These are phyloP conservation scores for Scaptomyza reducta DNA, from an alignment of 2,888 invertebrate species.

Conservation along the genomic window DNA sequence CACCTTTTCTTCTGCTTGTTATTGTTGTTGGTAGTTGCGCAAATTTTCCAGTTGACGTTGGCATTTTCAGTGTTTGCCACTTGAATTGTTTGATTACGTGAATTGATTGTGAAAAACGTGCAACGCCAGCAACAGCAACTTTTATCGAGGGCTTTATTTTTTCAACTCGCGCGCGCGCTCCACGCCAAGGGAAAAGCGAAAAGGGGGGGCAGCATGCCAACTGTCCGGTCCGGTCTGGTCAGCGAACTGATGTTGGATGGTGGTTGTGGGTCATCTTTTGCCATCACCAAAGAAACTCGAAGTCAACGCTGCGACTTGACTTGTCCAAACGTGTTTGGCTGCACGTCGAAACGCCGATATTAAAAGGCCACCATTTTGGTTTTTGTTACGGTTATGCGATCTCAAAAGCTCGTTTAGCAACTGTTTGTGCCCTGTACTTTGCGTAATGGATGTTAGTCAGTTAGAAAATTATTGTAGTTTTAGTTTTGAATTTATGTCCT, in stretches of 20 bases:
- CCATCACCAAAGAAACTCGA: conserved; percentile 42
- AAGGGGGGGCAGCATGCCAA: conserved; percentile 7
- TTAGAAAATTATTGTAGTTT: too few relatives aligned
- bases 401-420: conserved; percentile 23
- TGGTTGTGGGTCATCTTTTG: conserved; percentile 37
- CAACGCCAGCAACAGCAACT: conserved; percentile 63
- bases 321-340: conserved; percentile 52
- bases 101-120: conserved; percentile 81
- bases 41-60: conserved; percentile 82
- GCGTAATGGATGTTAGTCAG: too few relatives aligned
- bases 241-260: background rate
- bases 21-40: conserved; percentile 61
- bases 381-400: conserved; percentile 47
- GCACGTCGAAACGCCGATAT: conserved; percentile 63
- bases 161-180: background rate
- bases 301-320: conserved; percentile 37
- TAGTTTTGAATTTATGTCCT: too few relatives aligned
- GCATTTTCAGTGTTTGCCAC: conserved; percentile 83
- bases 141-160: conserved; percentile 27
- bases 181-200: background rate
- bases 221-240: conserved; percentile 9
- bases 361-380: conserved; percentile 59
- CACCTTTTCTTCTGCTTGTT: conserved; percentile 2
- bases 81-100: conserved; percentile 84
- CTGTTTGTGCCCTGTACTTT: conserved; percentile 1